These are phyloP conservation scores for Cyphomyrus plagiostoma DNA, from an alignment of 2,113 vertebrate genomes.

Conservation along the genomic window DNA sequence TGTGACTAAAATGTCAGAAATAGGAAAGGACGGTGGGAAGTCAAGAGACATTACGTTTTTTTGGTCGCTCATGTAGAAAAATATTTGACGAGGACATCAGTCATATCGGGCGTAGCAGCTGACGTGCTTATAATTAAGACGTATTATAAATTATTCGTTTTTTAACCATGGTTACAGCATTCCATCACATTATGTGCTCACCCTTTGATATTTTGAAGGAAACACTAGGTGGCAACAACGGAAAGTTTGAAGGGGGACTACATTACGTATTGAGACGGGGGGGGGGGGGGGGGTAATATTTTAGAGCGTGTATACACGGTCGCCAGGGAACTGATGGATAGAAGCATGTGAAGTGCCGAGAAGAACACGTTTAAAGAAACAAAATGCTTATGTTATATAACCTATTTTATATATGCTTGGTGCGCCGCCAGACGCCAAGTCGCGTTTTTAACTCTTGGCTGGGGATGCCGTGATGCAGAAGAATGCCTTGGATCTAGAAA, in stretches of 20 bases:
- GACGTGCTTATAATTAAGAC: not conserved
- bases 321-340: not conserved
- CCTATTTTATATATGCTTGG: not conserved
- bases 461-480: not conserved
- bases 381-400: not conserved
- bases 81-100: not conserved
- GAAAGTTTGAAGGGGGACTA: constrained; percentile 36
- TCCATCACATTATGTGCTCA: constrained; percentile 45
- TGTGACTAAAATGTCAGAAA: not conserved
- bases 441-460: not conserved
- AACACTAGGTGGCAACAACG: constrained; percentile 70
- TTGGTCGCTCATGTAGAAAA: not conserved
- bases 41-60: not conserved
- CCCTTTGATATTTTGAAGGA: constrained; percentile 39
- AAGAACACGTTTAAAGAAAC: not conserved
- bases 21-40: not conserved
- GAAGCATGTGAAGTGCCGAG: not conserved
- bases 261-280: constrained; percentile 54
- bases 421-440: not conserved
- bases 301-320: constrained; percentile 31
- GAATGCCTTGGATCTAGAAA: constrained; percentile 44
- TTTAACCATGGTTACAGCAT: constrained; percentile 30
- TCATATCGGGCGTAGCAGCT: not conserved
- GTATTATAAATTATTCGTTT: not conserved
- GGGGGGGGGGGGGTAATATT: constrained; percentile 41